phyloP scores from a whole-genome alignment of 2,888 invertebrate species.

The Athalia circularis region DNA sequence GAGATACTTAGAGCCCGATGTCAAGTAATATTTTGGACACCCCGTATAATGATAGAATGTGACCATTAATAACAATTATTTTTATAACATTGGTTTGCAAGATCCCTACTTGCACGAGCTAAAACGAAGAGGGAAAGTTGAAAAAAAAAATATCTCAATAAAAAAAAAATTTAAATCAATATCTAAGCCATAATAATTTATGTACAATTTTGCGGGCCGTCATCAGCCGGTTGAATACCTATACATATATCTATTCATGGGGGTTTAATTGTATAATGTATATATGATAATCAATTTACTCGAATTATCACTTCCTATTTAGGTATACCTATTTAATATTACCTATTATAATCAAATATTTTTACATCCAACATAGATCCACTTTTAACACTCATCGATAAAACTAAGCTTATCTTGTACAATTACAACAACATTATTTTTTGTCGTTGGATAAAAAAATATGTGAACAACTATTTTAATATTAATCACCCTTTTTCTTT shows the following conservation, averaged over 20 bases:
- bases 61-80: conserved; percentile 22
- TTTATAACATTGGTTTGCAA: conserved; percentile 12
- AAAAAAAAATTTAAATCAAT: neutral
- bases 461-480: conserved; percentile 55
- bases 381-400: conserved; percentile 45
- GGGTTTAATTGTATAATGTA: neutral
- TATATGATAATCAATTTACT: neutral
- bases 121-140: neutral
- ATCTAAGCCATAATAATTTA: neutral
- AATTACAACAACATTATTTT: conserved; percentile 10
- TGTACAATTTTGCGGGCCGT: conserved; percentile 18
- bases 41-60: conserved; percentile 7
- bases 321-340: conserved; percentile 48
- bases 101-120: neutral
- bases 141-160: conserved; percentile 5
- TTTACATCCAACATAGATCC: conserved; percentile 64
- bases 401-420: neutral
- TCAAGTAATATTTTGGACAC: neutral
- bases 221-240: neutral
- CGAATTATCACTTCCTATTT: neutral
- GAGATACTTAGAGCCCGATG: conserved; percentile 12
- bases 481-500: neutral
- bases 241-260: conserved; percentile 23
- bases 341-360: conserved; percentile 60
- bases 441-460: conserved; percentile 57